Base-by-base conservation (phyloP, 1,140 invertebrate genomes). In the Cataglyphis hispanica region DNA sequence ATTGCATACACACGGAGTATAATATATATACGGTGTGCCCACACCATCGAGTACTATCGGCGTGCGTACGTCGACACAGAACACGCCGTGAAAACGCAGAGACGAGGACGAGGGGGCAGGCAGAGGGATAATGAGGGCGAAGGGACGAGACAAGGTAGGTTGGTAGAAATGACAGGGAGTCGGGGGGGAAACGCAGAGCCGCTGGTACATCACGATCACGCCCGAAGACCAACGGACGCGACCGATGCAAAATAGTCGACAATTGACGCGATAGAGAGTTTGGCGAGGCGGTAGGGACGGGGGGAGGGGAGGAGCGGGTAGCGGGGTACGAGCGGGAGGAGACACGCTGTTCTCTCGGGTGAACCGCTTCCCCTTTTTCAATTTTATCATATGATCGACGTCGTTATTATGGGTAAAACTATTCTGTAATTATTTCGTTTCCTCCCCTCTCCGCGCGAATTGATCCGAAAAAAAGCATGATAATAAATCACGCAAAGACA, bases 301-400 rank as follows among this genome's bases (percentile, higher is more conserved):
- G 85, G 84, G 85, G 83, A 19, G 16, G 2, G 7, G 6, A 25
- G 89, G 88, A 69, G 61, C 8, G 13, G 16, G n/a, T 10, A 72
- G 46, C 13, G 4, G 16, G 13, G 16, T 16, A 46, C 40, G 89
- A 86, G 89, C 86, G 91, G 84, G 90, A 86, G 78, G 84, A 87
- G 85, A 67, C 80, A 91, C 75, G 93, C 93, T 87, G 85, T 94
- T 94, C 93, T 91, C 86, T 86, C 80, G 87, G 88, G 91, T 92
- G 93, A 91, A 87, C 93, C 87, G 92, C 93, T 93, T 94, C 93
- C 93, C 93, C 93, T 91, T 91, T 93, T 92, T 92, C 91, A 91
- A 93, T 91, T 93, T 93, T 92, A 91, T 92, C 89, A 78, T 76
- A 63, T 34, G 67, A 86, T 88, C 64, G 85, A 88, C 27, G 46